A percentile compares a stretch with the other conserved stretches of the same genome.
Evolutionary conservation across 2,888 invertebrate species (phyloP).

Genomic region (Pocota personata): DNA sequence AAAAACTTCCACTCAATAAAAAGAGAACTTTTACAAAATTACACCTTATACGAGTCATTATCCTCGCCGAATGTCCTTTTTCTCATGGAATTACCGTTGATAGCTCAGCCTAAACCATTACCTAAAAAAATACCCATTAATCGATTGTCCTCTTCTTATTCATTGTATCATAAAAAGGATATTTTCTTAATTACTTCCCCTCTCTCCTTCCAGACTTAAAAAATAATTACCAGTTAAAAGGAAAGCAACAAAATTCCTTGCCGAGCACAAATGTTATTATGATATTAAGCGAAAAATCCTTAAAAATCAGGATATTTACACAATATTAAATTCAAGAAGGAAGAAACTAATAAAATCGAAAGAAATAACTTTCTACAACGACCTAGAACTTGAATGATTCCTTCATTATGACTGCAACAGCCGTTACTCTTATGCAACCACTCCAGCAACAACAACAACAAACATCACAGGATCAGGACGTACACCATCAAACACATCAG

Average conservation of each 20-base stretch:
- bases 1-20: not conserved
- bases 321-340: not conserved
- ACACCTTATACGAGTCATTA: slow-evolving; percentile 1
- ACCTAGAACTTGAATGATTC: slow-evolving; percentile 75
- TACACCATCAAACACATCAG: slow-evolving; percentile 57
- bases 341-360: not conserved
- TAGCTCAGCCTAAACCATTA: not conserved
- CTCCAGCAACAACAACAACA: slow-evolving; percentile 62
- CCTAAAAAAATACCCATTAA: not conserved
- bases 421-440: slow-evolving; percentile 63
- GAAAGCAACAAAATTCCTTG: not conserved
- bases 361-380: slow-evolving; percentile 20
- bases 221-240: slow-evolving; percentile 23
- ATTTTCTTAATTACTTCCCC: not conserved
- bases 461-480: slow-evolving; percentile 70
- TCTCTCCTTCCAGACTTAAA: slow-evolving; percentile 51
- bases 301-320: slow-evolving; percentile 26
- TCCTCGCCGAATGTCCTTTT: slow-evolving; percentile 2
- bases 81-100: not conserved
- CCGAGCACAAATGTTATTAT: slow-evolving; percentile 27
- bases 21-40: not conserved
- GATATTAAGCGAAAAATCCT: slow-evolving; percentile 24
- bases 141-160: not conserved
- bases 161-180: not conserved
- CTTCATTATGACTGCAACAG: slow-evolving; percentile 78